Base-by-base conservation (phyloP, 2,113 vertebrate species). In the Aptenodytes patagonicus region DNA sequence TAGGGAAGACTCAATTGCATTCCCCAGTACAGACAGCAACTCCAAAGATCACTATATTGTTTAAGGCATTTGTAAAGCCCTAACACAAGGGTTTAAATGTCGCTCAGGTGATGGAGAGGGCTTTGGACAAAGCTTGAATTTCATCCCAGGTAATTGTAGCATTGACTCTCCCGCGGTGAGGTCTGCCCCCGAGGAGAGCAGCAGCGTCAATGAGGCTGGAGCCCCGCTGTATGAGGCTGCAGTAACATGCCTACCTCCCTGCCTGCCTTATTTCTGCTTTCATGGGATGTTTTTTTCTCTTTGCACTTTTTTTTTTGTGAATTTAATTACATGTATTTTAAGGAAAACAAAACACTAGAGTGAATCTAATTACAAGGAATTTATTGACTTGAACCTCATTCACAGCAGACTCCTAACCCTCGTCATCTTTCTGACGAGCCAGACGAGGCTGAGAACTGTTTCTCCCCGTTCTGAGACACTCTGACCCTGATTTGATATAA, bases 311-410 rank as follows among this genome's bases (percentile, higher is more conserved):
- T 46, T 65, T 29, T 26, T 16, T 8, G 26, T 62, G 70, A 71
- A 71, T 70, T 76, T 94, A 88, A 88, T 94, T 71, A 44, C 38
- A 57, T 32, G 58, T 81, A 72, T 81, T 94, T 84, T 83, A 89
- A 83, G 26, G 81, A 52, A 90, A 91, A 93, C 60, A 94, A 91
- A 94, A 65, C 68, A 21, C 64, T 69, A 26, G 44, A 85, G 61
- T 54, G 65, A 55, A 78, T 81, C 49, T 78, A 81, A 95, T 95
- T 94, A 78, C 44, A 62, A 84, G 78, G 62, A 73, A 54, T 83
- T 92, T 94, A 87, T 90, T 90, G 83, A 76, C 89, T 95, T 69
- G 60, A 83, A 83, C 89, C 66, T 94, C 72, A 24, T 77, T 76
- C 89, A 66, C 52, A 44, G 52, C 47, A 72, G 77, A 70, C 68